Conservation (phyloP, 2,797 vertebrate species). For the Pangasius krempfi region DNA sequence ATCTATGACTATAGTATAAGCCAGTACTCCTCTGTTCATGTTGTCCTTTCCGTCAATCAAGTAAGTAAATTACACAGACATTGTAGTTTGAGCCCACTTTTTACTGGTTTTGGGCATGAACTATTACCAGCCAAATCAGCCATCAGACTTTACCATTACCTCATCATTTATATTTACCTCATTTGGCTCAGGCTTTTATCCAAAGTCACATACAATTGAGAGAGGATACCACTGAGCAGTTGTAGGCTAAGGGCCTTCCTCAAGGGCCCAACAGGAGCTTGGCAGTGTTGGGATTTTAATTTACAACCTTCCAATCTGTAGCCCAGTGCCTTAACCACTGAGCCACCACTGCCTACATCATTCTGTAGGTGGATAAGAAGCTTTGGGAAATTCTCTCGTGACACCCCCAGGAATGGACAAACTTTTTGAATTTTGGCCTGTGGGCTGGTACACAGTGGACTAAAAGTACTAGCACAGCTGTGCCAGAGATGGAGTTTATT, state of each 20-base stretch:
- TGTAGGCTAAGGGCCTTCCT: not conserved
- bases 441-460: not conserved
- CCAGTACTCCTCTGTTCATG: not conserved
- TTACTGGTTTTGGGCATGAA: not conserved
- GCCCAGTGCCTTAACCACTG: not conserved
- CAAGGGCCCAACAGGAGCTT: not conserved
- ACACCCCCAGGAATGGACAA: not conserved
- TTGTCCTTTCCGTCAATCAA: not conserved
- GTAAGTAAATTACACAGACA: not conserved
- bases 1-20: not conserved
- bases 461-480: not conserved
- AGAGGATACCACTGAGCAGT: not conserved
- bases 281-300: not conserved
- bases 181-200: not conserved
- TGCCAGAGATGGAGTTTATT: not conserved
- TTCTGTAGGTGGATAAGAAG: not conserved
- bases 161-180: not conserved
- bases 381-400: not conserved
- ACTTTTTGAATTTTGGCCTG: not conserved
- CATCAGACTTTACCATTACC: not conserved
- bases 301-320: not conserved
- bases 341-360: not conserved
- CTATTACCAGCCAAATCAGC: not conserved
- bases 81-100: not conserved
- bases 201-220: not conserved